phyloP scores from a whole-genome alignment of 2,113 vertebrate species.

The Trinectes maculatus region DNA sequence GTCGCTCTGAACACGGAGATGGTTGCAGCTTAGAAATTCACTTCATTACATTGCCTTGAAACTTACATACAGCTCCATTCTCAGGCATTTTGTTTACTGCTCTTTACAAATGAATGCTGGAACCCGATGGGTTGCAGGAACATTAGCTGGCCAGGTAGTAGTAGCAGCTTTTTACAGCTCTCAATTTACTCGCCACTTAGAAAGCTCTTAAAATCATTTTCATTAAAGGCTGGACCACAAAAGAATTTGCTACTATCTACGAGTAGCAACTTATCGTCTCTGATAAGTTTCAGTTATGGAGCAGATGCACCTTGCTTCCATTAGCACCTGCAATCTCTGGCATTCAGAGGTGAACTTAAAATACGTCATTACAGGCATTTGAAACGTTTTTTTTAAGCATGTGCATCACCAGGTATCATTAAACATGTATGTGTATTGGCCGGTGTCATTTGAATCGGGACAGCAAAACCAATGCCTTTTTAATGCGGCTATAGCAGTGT shows the following conservation, averaged over 20 bases:
- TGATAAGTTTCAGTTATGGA: not conserved
- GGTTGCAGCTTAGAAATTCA: conserved; percentile 76
- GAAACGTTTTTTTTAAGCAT: not conserved
- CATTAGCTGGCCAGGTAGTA: not conserved
- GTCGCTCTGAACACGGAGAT: conserved; percentile 74
- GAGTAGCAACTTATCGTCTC: not conserved
- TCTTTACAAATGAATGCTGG: conserved; percentile 38
- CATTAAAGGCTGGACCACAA: not conserved
- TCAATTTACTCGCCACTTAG: conserved; percentile 10
- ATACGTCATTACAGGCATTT: not conserved
- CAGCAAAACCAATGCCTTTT: not conserved
- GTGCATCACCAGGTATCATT: not conserved
- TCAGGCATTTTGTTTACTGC: conserved; percentile 46
- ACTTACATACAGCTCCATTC: conserved; percentile 57
- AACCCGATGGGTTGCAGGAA: not conserved
- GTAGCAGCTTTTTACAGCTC: conserved; percentile 20
- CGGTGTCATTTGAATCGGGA: not conserved
- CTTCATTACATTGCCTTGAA: conserved; percentile 68
- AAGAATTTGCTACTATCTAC: not conserved
- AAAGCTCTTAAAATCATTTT: conserved; percentile 14
- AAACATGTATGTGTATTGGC: not conserved
- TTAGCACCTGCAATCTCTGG: not conserved
- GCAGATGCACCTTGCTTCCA: not conserved
- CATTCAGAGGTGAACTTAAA: not conserved
- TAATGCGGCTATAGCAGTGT: not conserved